Percentiles rank a stretch among this genome's conserved stretches.
Evolutionary conservation across 2,797 vertebrate genomes (phyloP).

Genomic region (Crocodylus rhombifer): DNA sequence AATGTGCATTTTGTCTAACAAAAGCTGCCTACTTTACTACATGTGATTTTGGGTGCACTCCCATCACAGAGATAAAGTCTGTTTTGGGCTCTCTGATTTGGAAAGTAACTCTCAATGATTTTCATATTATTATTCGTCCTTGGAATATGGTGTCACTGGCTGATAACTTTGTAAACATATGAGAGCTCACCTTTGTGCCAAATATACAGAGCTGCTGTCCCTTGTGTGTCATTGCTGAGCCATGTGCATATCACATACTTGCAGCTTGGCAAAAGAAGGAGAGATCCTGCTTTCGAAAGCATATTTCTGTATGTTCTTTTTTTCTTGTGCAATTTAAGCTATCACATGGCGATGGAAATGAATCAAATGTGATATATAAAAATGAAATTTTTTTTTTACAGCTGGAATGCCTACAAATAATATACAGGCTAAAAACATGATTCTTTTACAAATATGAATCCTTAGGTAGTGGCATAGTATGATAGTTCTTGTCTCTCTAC

Average conservation of each 20-base stretch:
- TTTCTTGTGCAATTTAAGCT: constrained; percentile 44
- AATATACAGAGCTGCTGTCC: background rate
- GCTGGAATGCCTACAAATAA: too few species aligned
- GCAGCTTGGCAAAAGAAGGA: constrained; percentile 65
- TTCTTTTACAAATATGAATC: background rate
- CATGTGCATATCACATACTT: constrained; percentile 60
- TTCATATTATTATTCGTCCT: background rate
- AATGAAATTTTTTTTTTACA: background rate
- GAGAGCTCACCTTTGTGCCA: constrained; percentile 35
- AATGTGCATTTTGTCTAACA: too few species aligned
- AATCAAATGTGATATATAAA: background rate
- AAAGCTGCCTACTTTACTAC: too few species aligned
- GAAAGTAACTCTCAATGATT: background rate
- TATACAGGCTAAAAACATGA: too few species aligned
- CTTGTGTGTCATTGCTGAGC: background rate
- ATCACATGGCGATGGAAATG: constrained; percentile 10
- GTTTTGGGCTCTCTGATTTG: too few species aligned
- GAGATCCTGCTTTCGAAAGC: background rate
- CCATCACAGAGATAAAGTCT: too few species aligned
- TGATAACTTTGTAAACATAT: constrained; percentile 28
- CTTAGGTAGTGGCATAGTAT: background rate
- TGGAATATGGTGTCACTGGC: background rate
- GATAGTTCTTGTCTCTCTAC: background rate
- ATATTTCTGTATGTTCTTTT: constrained; percentile 20
- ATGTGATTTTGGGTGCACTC: too few species aligned